Evolutionary conservation across 2,797 vertebrate genomes (phyloP).

Genomic region (Rousettus madagascariensis): DNA sequence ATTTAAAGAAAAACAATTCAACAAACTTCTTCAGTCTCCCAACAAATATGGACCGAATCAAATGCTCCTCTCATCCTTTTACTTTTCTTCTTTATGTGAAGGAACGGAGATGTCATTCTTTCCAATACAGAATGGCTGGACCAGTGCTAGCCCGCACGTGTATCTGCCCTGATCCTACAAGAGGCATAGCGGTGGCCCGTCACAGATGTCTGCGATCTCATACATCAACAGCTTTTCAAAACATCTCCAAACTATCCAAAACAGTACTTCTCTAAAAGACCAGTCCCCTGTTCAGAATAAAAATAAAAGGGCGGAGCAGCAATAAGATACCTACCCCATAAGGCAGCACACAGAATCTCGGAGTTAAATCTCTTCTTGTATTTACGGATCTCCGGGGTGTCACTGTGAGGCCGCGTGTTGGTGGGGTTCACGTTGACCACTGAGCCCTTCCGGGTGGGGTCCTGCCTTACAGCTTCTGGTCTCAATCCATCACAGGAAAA

Average conservation of each 20-base stretch:
- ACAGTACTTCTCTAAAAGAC: not conserved
- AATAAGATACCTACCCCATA: constrained; percentile 91
- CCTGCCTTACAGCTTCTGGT: constrained; percentile 95
- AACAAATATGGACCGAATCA: not conserved
- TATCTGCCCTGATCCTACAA: not conserved
- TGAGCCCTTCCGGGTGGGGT: constrained; percentile 96
- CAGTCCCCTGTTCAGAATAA: not conserved
- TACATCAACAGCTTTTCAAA: not conserved
- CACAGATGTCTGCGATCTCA: not conserved
- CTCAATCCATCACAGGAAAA: constrained; percentile 95
- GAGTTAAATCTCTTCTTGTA: constrained; percentile 99
- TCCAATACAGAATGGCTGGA: not conserved
- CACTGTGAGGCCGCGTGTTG: constrained; percentile 97
- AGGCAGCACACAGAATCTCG: constrained; percentile 96
- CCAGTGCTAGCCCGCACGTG: fast-evolving
- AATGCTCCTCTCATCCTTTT: not conserved
- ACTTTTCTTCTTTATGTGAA: not conserved
- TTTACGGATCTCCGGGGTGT: constrained; percentile 98
- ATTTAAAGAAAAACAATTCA: not conserved
- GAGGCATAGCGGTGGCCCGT: no score
- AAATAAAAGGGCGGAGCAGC: not conserved
- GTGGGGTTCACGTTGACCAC: constrained; percentile 99
- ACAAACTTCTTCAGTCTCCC: not conserved
- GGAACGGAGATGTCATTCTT: not conserved
- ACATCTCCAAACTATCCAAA: not conserved